Base-by-base conservation (phyloP, 2,888 invertebrate species). In the Rhingia campestris region DNA sequence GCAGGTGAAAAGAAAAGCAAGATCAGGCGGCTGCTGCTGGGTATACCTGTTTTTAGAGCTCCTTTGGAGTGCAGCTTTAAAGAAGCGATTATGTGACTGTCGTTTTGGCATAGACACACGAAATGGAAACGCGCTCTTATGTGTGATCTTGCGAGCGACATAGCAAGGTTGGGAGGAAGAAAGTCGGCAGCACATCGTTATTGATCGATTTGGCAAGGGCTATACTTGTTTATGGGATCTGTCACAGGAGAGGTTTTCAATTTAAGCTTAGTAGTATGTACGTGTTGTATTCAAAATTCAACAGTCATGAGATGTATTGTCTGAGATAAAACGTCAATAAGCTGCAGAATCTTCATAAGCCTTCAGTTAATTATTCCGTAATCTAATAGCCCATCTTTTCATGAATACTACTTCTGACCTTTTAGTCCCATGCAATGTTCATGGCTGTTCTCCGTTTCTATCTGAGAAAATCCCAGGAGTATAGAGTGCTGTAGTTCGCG, bases 1-100 rank as follows among this genome's bases (percentile, higher is more conserved):
- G 7, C 81, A 70, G 63, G 76, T 81, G 70, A 76, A 81, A 76
- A 76, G 70, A 81, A 76, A 70, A 64, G 35, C 64, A 51, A 76
- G 66, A 81, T 47, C 64, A 12, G 35, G 51, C 53, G 47, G 45
- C 12, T 12, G 45, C 53, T n/a, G 54, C 6, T 22, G 37, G 47
- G 30, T 79, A 73, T 72, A 32, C 43, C 63, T 43, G 22, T 56
- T 47, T 39, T 49, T 69, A 32, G 37, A n/a, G 14, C 49, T 33
- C 22, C 33, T 74, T 80, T 47, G 12, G 35, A 45, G 58, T 53
- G 72, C 72, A 53, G 30, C 49, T 14, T 22, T 32, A n/a, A 53
- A 33, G 33, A 30, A 61, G 37, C 32, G 49, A 76, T 81, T 77
- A 72, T 76, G 61, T 61, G 72, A 72, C 66, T 53, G 45, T 63